Percentiles rank a stretch among this genome's conserved stretches.
These are phyloP conservation scores for Sarcophaga variegata DNA, from an alignment of 2,888 invertebrate species.

Conservation along the genomic window DNA sequence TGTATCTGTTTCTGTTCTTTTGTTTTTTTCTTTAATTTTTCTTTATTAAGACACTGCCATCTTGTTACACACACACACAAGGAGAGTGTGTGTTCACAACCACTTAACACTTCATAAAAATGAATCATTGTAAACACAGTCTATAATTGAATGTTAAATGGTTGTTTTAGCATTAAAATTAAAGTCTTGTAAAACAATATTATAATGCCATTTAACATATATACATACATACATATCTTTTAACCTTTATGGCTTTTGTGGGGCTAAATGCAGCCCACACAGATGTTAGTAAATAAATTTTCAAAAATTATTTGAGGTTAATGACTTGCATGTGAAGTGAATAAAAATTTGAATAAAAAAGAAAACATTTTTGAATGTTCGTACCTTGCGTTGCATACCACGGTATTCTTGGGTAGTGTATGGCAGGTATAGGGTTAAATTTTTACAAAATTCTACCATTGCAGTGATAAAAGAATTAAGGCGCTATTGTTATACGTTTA, in stretches of 20 bases:
- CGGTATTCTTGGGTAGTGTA: no score
- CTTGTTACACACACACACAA: no score
- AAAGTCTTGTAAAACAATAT: slow-evolving; percentile 37
- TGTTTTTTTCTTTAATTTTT: neutral
- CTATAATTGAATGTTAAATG: slow-evolving; percentile 44
- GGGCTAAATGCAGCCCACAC: neutral
- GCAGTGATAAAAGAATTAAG: neutral
- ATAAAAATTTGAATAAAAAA: neutral
- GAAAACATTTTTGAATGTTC: neutral
- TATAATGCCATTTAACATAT: slow-evolving; percentile 30
- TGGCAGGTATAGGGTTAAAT: neutral
- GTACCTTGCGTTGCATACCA: neutral
- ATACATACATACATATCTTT: neutral
- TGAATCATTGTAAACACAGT: slow-evolving; percentile 33
- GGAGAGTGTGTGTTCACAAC: slow-evolving; percentile 23
- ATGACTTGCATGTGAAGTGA: neutral
- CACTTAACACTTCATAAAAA: slow-evolving; percentile 53
- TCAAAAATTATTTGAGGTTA: neutral
- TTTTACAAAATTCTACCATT: neutral
- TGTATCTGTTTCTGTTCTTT: neutral
- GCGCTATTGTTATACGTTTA: slow-evolving; percentile 10
- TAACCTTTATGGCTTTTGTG: slow-evolving; percentile 14
- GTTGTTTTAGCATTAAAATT: slow-evolving; percentile 39
- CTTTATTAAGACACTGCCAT: neutral
- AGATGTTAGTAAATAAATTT: neutral